Percentiles rank a stretch among this genome's conserved stretches.
Evolutionary conservation across 1,140 invertebrate species (phyloP).

Genomic region (Bacillus rossius): DNA sequence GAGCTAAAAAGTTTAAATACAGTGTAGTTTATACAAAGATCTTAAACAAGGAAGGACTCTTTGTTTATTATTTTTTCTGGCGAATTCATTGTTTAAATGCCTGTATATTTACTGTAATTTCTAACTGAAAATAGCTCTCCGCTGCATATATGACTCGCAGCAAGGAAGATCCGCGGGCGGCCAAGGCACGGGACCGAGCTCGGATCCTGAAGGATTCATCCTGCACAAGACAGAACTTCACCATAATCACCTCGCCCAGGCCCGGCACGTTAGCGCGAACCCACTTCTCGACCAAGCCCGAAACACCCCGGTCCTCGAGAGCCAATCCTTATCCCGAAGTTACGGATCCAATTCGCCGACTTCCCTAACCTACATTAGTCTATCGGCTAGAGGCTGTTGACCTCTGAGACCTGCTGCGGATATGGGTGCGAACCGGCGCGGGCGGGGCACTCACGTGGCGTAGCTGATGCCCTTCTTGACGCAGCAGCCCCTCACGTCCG

Average conservation of each 20-base stretch:
- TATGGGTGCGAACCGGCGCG: slow-evolving; percentile 61
- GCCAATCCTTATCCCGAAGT: slow-evolving; percentile 61
- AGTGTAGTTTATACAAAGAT: no score
- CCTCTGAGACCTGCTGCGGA: slow-evolving; percentile 85
- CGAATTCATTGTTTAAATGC: no score
- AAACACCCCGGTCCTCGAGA: slow-evolving; percentile 50
- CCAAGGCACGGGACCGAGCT: slow-evolving; percentile 13
- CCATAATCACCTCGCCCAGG: slow-evolving; percentile 32
- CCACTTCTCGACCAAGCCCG: slow-evolving; percentile 47
- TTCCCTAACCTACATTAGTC: slow-evolving; percentile 87
- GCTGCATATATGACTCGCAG: no score
- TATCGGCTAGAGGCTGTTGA: slow-evolving; percentile 85
- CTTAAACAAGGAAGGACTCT: no score
- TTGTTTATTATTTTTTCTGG: no score
- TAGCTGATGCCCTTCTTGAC: slow-evolving; percentile 62
- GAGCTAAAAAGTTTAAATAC: no score
- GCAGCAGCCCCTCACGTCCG: slow-evolving; percentile 68
- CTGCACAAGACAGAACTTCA: slow-evolving; percentile 36
- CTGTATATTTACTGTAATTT: no score
- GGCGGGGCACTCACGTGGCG: slow-evolving; percentile 47
- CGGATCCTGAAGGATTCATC: slow-evolving; percentile 23
- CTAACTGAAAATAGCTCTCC: no score
- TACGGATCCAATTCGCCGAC: slow-evolving; percentile 78
- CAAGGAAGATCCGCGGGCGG: slow-evolving; percentile 4
- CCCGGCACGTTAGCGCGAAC: slow-evolving; percentile 38